Percentiles rank a stretch among this genome's conserved stretches.
phyloP scores from a whole-genome alignment of 2,113 vertebrate genomes.

The Pholis gunnellus region DNA sequence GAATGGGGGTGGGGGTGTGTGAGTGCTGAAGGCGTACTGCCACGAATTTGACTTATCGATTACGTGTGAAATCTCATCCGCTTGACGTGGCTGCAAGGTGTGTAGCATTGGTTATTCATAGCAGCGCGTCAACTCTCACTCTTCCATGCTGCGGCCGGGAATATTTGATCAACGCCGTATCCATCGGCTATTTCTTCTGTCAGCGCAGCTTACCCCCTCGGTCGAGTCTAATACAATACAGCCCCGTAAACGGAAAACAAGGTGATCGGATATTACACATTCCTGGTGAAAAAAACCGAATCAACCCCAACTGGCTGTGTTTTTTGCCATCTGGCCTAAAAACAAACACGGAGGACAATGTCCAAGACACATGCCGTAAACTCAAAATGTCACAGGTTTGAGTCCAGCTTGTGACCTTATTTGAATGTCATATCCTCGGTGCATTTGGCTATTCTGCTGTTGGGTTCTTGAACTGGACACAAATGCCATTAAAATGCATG shows the following conservation, averaged over 20 bases:
- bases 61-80: conserved; percentile 77
- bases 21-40: conserved; percentile 44
- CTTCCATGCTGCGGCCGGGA: conserved; percentile 38
- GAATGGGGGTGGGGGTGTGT: background rate
- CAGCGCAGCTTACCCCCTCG: conserved; percentile 29
- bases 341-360: conserved; percentile 25
- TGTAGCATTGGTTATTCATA: conserved; percentile 69
- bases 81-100: conserved; percentile 56
- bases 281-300: conserved; percentile 23
- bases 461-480: conserved; percentile 7
- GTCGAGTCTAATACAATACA: background rate
- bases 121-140: conserved; percentile 23
- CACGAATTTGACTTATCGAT: conserved; percentile 75
- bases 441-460: conserved; percentile 22
- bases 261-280: conserved; percentile 39
- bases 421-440: conserved; percentile 59
- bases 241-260: background rate
- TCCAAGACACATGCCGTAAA: conserved; percentile 9
- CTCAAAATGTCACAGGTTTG: conserved; percentile 70
- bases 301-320: background rate
- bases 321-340: background rate
- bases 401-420: conserved; percentile 65
- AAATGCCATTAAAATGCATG: conserved; percentile 34
- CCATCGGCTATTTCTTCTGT: conserved; percentile 32
- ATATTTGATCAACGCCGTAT: conserved; percentile 51